phyloP scores from a whole-genome alignment of 2,113 vertebrate species.

The Clupea harengus region DNA sequence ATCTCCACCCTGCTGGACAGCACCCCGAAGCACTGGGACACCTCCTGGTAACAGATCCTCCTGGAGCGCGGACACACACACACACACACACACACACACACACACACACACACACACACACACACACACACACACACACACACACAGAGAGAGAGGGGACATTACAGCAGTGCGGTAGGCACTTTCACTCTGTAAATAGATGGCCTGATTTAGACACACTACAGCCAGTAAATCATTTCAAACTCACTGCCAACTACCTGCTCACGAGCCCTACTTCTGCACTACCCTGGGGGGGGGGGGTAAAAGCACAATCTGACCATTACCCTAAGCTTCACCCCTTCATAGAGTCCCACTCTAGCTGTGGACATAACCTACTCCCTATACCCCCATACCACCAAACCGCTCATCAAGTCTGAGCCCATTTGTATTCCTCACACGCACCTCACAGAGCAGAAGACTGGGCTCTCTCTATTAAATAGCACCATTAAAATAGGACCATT shows the following conservation, averaged over 20 bases:
- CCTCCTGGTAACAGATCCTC: constrained; percentile 98
- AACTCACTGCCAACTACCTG: not conserved
- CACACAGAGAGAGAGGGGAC: too few species aligned
- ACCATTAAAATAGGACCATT: not conserved
- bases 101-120: too few species aligned
- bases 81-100: too few species aligned
- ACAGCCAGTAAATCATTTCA: not conserved
- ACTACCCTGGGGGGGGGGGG: not conserved
- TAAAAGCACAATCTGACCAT: not conserved
- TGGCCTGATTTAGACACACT: too few species aligned
- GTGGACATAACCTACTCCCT: not conserved
- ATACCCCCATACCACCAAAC: not conserved
- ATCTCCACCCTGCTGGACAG: constrained; percentile 94
- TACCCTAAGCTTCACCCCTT: not conserved
- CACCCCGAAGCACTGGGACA: constrained; percentile 95
- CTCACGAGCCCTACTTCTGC: not conserved
- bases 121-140: too few species aligned
- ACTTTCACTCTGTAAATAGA: too few species aligned
- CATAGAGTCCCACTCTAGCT: not conserved
- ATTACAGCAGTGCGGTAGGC: too few species aligned
- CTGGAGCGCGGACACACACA: constrained; percentile 59
- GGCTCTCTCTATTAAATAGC: not conserved
- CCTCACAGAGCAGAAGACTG: not conserved
- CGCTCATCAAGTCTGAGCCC: not conserved
- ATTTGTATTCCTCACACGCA: not conserved